Conservation (phyloP, 2,888 invertebrate species). For the Sipunculus nudus region DNA sequence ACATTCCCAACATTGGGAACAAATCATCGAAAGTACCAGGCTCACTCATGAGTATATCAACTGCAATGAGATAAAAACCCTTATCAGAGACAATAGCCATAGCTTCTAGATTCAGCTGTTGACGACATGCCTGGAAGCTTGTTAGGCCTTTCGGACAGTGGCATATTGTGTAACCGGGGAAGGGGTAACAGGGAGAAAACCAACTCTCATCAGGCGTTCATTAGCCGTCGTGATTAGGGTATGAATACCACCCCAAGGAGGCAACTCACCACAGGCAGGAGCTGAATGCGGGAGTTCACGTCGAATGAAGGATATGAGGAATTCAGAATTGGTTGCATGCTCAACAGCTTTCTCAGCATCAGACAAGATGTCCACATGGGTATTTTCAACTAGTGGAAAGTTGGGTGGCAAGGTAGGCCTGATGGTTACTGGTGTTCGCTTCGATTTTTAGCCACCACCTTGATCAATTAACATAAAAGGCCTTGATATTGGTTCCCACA, state of each 20-base stretch:
- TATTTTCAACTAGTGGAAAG: not conserved
- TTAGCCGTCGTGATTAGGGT: not conserved
- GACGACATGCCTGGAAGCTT: not conserved
- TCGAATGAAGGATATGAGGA: not conserved
- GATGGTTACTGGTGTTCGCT: no score
- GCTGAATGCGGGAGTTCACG: not conserved
- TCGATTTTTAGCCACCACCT: no score
- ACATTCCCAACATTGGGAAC: not conserved
- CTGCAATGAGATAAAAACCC: not conserved
- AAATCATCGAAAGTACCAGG: not conserved
- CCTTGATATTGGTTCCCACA: no score
- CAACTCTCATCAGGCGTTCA: not conserved
- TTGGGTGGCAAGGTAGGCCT: not conserved
- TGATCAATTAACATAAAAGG: no score
- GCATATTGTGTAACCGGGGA: slow-evolving; percentile 1
- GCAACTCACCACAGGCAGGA: not conserved
- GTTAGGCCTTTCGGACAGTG: not conserved
- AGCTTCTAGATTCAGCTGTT: not conserved
- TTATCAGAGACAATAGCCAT: not conserved
- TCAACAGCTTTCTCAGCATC: not conserved
- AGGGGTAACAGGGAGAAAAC: not conserved
- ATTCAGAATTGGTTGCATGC: not conserved
- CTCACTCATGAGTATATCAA: not conserved
- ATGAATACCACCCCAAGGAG: not conserved
- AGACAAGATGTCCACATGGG: not conserved